These are phyloP conservation scores for Dipodomys ordii DNA, from an alignment of 2,113 vertebrate species.

Conservation along the genomic window DNA sequence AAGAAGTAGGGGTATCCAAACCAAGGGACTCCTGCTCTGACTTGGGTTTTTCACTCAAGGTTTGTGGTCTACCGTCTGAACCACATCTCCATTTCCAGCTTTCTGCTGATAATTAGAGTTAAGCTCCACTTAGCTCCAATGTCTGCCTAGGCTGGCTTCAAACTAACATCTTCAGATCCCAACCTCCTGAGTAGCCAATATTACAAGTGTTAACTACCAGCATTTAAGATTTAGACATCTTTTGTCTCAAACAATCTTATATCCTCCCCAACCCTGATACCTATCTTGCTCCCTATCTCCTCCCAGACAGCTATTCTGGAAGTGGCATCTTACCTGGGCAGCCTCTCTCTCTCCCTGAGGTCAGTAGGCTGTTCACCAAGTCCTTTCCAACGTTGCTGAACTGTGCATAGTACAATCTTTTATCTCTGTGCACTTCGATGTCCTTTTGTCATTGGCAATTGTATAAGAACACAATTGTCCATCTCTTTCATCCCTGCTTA, in stretches of 20 bases:
- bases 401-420: not conserved
- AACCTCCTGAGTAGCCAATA: too few relatives aligned
- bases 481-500: accelerated
- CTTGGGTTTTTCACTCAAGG: too few relatives aligned
- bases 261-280: accelerated
- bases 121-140: too few relatives aligned
- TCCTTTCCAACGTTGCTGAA: not conserved
- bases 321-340: accelerated
- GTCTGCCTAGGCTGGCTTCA: too few relatives aligned
- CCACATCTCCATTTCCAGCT: too few relatives aligned
- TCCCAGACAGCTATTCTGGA: not conserved
- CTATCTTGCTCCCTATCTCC: not conserved
- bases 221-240: not conserved
- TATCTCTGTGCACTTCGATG: not conserved
- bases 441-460: not conserved
- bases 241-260: not conserved
- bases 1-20: not conserved
- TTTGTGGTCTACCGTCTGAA: too few relatives aligned
- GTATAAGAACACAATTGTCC: not conserved
- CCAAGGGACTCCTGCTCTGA: too few relatives aligned
- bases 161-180: too few relatives aligned
- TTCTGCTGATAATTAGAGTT: too few relatives aligned
- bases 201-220: too few relatives aligned
- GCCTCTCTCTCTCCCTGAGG: not conserved
- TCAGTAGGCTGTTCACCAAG: accelerated